Evolutionary conservation across 2,888 invertebrate species (phyloP).

Genomic region (Seira sanloemensis): DNA sequence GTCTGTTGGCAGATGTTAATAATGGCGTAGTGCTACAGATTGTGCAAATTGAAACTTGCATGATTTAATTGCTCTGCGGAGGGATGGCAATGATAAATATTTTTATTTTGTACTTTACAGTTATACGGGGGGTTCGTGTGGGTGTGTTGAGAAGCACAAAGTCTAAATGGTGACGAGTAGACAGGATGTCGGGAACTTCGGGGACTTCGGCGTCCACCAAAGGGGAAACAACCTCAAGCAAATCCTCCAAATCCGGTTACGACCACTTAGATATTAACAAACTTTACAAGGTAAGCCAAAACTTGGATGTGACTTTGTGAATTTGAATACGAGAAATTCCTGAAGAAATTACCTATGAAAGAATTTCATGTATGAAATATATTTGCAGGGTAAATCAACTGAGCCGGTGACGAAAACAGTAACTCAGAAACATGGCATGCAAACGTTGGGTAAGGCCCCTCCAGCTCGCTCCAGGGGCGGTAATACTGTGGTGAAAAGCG

Average conservation of each 20-base stretch:
- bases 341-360: not conserved
- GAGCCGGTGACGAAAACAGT: constrained; percentile 72
- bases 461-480: constrained; percentile 95
- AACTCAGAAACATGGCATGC: constrained; percentile 95
- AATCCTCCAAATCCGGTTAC: constrained; percentile 70
- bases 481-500: constrained; percentile 67
- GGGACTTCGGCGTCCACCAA: constrained; percentile 72
- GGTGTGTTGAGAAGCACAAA: constrained; percentile 66
- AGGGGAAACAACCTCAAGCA: constrained; percentile 72
- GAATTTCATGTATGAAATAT: not conserved
- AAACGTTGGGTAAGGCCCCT: constrained; percentile 99
- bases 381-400: constrained; percentile 69
- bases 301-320: too few species aligned
- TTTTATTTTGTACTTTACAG: constrained; percentile 27
- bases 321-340: not conserved
- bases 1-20: not conserved
- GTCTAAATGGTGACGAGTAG: constrained; percentile 73
- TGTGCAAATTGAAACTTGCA: not conserved
- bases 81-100: not conserved
- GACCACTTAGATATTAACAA: constrained; percentile 73
- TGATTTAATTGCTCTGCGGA: not conserved
- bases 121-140: constrained; percentile 70
- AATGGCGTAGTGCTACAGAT: not conserved
- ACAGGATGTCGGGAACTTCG: constrained; percentile 73
- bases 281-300: constrained; percentile 69